These are phyloP conservation scores for Pomacea canaliculata DNA, from an alignment of 2,888 invertebrate genomes.

Conservation along the genomic window DNA sequence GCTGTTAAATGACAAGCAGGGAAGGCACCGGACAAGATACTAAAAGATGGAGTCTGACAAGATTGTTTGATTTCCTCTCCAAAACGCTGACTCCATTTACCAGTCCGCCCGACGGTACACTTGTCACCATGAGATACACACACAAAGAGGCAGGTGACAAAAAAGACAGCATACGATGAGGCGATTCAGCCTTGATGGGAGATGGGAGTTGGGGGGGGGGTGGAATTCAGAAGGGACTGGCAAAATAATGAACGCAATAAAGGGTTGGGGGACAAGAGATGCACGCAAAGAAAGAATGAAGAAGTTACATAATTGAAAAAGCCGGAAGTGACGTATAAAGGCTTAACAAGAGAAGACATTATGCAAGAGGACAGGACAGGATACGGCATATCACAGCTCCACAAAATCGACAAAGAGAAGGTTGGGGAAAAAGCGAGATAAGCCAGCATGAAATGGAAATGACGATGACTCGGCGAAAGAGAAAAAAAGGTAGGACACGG, in stretches of 20 bases:
- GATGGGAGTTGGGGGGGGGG: constrained; percentile 2
- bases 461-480: background rate
- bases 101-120: background rate
- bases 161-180: background rate
- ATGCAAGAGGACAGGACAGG: background rate
- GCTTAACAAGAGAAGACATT: background rate
- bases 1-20: too few relatives aligned
- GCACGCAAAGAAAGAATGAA: constrained; percentile 1
- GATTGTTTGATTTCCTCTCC: too few relatives aligned
- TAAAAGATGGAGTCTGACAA: too few relatives aligned
- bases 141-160: constrained; percentile 2
- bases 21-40: too few relatives aligned
- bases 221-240: background rate
- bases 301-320: background rate
- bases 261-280: background rate
- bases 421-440: background rate
- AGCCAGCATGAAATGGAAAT: background rate
- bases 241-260: constrained; percentile 1
- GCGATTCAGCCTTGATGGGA: background rate
- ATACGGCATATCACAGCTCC: background rate
- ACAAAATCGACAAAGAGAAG: background rate
- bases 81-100: too few relatives aligned
- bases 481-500: constrained; percentile 2
- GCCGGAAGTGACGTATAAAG: background rate
- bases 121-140: background rate